Base-by-base conservation (phyloP, 2,113 vertebrate species). In the Acrocephalus arundinaceus region DNA sequence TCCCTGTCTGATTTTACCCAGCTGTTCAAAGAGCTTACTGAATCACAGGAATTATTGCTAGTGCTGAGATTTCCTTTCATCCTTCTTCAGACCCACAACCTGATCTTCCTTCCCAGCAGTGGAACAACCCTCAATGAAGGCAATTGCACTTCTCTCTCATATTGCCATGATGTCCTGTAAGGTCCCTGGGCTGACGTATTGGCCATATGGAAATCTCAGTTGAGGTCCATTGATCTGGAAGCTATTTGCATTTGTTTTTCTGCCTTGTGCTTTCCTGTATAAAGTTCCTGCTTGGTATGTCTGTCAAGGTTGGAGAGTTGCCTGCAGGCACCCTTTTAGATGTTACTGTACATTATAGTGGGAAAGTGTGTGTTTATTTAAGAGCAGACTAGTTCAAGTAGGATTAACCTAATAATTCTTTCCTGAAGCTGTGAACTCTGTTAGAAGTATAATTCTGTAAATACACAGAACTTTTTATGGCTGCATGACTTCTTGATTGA, bases 1-100 rank as follows among this genome's bases (percentile, higher is more conserved):
- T 83, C 85, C 82, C 54, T 68, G 35, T 74, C 55, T 81, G 91
- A 86, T 66, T 95, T 63, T 84, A 54, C 59, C 76, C 84, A 94
- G 89, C 84, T 94, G 87, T 89, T 95, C 58, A 68, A 55, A 92
- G 83, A 88, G 39, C 71, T 85, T 27, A 48, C 12, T 52, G 89
- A 92, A 63, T 82, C 67, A 22, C 49, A 76, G 58, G 39, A 92
- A 65, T 90, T 94, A 41, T 4, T 57, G 33, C 43, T 71, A 13
- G 30, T 79, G 76, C 72, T 73, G 67, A 80, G 85, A 43, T 82
- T 91, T 81, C 35, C 39, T 43, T 75, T 75, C 0, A 0, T 67
- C 16, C 55, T 89, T 43, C 52, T 89, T 67, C 71, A 85, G 61
- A 55, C 52, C 0, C 5, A 57, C 11, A n/a, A 20, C 62, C 24